Conservation (phyloP, 2,113 vertebrate genomes). For the Pygoscelis adeliae region DNA sequence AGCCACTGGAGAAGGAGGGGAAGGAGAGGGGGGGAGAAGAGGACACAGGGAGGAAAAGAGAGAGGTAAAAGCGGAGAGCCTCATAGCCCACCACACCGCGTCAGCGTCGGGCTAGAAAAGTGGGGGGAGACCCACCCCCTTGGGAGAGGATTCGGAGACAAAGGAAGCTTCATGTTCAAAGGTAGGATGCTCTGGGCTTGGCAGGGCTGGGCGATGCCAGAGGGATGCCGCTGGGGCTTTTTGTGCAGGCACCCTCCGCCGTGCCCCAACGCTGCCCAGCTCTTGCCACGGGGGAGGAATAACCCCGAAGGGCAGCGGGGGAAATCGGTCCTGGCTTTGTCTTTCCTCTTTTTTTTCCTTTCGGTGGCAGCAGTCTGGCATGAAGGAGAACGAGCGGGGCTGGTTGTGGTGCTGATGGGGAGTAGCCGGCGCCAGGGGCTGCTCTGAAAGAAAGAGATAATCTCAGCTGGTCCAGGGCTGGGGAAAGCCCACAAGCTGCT, state of each 20-base stretch:
- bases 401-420: not conserved
- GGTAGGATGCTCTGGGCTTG: constrained; percentile 69
- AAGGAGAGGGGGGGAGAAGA: constrained; percentile 17
- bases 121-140: constrained; percentile 14
- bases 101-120: constrained; percentile 12
- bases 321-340: not conserved
- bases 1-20: constrained; percentile 53
- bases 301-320: not conserved
- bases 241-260: not conserved
- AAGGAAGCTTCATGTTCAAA: constrained; percentile 85
- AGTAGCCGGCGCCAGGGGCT: not conserved
- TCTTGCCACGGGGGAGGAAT: not conserved
- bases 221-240: constrained; percentile 1
- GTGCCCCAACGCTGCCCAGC: not conserved
- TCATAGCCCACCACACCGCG: not conserved
- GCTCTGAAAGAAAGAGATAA: not conserved
- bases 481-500: not conserved
- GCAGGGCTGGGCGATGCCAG: not conserved
- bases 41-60: constrained; percentile 7
- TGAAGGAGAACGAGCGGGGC: not conserved
- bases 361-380: not conserved
- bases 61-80: not conserved
- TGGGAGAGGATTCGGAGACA: constrained; percentile 74
- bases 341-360: not conserved
- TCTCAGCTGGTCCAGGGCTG: not conserved